Conservation (phyloP, 2,888 invertebrate species). For the Meghimatium bilineatum region DNA sequence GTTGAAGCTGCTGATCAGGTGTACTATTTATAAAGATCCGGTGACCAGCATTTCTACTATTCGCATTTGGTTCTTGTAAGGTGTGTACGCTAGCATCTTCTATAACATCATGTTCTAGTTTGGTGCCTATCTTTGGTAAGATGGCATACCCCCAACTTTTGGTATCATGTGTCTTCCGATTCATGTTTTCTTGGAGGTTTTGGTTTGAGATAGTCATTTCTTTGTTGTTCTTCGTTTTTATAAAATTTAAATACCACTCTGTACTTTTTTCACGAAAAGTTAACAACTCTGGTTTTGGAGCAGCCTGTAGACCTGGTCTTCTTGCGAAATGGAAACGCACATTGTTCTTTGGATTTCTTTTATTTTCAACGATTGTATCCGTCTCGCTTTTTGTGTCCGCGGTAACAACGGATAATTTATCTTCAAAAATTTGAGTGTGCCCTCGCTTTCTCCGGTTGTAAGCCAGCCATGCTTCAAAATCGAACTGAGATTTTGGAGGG, state of each 20-base stretch:
- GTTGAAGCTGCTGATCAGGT: slow-evolving; percentile 1
- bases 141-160: not conserved
- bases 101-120: too few relatives aligned
- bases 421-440: slow-evolving; percentile 16
- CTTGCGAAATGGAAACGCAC: slow-evolving; percentile 12
- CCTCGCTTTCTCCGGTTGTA: slow-evolving; percentile 32
- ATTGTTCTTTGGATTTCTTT: not conserved
- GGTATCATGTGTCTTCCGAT: not conserved
- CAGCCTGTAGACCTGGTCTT: not conserved
- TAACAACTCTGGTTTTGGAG: not conserved
- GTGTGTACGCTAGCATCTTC: not conserved
- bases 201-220: not conserved
- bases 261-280: slow-evolving; percentile 33
- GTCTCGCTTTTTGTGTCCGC: not conserved
- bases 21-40: not conserved
- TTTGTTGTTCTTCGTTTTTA: slow-evolving; percentile 3
- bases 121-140: not conserved
- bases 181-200: not conserved
- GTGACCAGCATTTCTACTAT: not conserved
- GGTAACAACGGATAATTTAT: not conserved
- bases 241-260: slow-evolving; percentile 34
- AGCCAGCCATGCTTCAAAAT: slow-evolving; percentile 34
- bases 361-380: not conserved
- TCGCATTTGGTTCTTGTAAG: too few relatives aligned
- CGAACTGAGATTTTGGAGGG: slow-evolving; percentile 32